Percentiles rank a stretch among this genome's conserved stretches.
Conservation (phyloP, 2,888 invertebrate species). For the Apamea anceps region DNA sequence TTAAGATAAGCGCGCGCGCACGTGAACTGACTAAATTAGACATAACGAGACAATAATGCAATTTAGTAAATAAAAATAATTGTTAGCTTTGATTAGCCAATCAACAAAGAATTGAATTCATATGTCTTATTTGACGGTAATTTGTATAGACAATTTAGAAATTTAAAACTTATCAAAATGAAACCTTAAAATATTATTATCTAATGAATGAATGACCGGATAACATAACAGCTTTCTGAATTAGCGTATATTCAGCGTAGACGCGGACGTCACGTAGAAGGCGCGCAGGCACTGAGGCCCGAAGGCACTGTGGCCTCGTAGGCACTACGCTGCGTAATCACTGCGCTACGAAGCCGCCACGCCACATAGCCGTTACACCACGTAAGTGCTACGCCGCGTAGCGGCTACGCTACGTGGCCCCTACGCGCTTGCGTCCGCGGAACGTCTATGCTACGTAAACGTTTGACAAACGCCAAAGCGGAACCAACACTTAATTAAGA, state of each 20-base stretch:
- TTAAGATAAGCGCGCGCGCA: constrained; percentile 66
- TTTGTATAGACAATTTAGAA: not conserved
- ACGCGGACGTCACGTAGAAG: not conserved
- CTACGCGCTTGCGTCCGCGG: not conserved
- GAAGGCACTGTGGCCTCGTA: not conserved
- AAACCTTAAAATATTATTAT: not conserved
- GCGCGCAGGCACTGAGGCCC: no score
- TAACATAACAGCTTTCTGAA: not conserved
- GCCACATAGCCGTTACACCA: not conserved
- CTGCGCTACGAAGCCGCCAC: not conserved
- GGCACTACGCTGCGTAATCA: not conserved
- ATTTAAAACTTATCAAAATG: not conserved
- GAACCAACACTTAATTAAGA: not conserved
- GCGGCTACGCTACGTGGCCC: not conserved
- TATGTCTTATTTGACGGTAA: not conserved
- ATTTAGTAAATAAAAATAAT: constrained; percentile 31
- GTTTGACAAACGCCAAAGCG: not conserved
- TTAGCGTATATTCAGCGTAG: not conserved
- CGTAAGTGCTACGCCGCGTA: not conserved
- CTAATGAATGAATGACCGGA: not conserved
- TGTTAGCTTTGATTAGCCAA: constrained; percentile 20
- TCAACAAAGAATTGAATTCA: constrained; percentile 1
- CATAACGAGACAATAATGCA: constrained; percentile 52
- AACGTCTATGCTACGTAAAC: not conserved
- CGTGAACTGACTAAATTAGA: constrained; percentile 63